phyloP scores from a whole-genome alignment of 2,888 invertebrate species.

The Drosophila heteroneura region DNA sequence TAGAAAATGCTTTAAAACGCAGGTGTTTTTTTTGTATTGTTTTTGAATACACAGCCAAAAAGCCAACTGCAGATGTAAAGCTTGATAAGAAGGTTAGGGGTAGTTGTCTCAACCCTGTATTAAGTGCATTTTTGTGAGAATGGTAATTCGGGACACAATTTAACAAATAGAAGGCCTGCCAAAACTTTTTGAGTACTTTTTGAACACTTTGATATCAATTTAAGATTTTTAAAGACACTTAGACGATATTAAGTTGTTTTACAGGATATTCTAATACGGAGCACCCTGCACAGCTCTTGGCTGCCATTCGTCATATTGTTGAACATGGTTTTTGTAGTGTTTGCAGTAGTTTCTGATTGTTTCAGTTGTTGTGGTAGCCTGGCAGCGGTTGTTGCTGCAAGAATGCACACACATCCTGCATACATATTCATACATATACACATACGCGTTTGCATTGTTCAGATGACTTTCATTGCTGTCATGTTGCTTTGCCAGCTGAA shows the following conservation, averaged over 20 bases:
- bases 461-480: slow-evolving; percentile 61
- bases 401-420: slow-evolving; percentile 25
- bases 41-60: slow-evolving; percentile 20
- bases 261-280: neutral
- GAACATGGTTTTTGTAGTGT: slow-evolving; percentile 21
- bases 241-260: neutral
- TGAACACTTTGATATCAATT: neutral
- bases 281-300: neutral
- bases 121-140: neutral
- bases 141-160: neutral
- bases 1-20: slow-evolving; percentile 48
- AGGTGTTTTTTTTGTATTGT: slow-evolving; percentile 13
- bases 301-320: slow-evolving; percentile 20
- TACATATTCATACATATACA: slow-evolving; percentile 3
- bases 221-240: neutral
- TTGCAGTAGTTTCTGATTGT: slow-evolving; percentile 34
- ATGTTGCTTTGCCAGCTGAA: slow-evolving; percentile 63
- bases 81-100: neutral
- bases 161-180: neutral
- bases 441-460: slow-evolving; percentile 12
- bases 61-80: slow-evolving; percentile 7
- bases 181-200: neutral
- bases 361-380: slow-evolving; percentile 24
- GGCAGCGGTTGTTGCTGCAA: slow-evolving; percentile 39
- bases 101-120: neutral